Evolutionary conservation across 2,113 vertebrate species (phyloP).

Genomic region (Lipotes vexillifer): DNA sequence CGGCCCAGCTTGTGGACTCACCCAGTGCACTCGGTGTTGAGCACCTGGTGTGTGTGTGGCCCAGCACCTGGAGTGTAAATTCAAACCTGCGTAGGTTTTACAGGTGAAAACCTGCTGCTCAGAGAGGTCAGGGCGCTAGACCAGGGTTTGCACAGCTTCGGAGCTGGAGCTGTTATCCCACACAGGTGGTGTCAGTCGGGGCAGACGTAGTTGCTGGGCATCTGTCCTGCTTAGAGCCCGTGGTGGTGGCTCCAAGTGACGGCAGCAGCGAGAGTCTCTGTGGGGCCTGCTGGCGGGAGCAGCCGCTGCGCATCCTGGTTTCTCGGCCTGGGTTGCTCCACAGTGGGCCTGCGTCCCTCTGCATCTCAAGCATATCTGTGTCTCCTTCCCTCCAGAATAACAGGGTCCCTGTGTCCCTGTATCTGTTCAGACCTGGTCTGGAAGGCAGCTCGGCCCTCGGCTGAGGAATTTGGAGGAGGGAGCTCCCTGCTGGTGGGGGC

Average conservation of each 20-base stretch:
- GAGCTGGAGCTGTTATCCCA: not conserved
- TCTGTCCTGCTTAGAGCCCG: not conserved
- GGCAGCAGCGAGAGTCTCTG: accelerated
- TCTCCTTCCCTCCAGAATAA: not conserved
- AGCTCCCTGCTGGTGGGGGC: not conserved
- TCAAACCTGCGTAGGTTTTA: not conserved
- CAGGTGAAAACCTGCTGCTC: not conserved
- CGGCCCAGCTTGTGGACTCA: accelerated
- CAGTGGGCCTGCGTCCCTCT: accelerated
- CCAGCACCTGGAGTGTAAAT: not conserved
- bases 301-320: accelerated
- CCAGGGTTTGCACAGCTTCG: not conserved
- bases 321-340: not conserved
- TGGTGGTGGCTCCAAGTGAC: too few relatives aligned
- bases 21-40: not conserved
- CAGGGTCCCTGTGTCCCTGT: not conserved
- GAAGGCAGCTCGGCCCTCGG: too few relatives aligned
- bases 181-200: too few relatives aligned
- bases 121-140: not conserved
- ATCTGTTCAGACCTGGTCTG: not conserved
- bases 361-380: not conserved
- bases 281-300: not conserved
- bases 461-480: not conserved
- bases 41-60: not conserved
- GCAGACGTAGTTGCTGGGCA: too few relatives aligned